phyloP scores from a whole-genome alignment of 2,888 invertebrate genomes.

The Euplexia lucipara region DNA sequence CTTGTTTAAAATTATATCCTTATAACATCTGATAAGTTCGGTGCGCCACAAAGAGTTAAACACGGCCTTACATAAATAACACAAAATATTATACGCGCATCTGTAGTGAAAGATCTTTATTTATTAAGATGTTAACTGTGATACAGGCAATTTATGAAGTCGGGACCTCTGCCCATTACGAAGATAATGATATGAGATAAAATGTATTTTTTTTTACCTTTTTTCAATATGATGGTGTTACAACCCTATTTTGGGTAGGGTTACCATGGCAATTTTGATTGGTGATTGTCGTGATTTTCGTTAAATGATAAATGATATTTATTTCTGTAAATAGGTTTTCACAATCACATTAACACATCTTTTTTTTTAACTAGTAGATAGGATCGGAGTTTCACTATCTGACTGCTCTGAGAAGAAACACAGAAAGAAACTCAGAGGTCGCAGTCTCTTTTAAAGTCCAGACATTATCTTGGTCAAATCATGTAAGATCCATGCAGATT shows the following conservation, averaged over 20 bases:
- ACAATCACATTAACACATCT: no score
- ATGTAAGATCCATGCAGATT: no score
- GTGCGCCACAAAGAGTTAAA: constrained; percentile 76
- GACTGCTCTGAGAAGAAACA: no score
- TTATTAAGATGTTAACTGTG: constrained; percentile 85
- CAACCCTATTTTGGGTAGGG: constrained; percentile 58
- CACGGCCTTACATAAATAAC: constrained; percentile 80
- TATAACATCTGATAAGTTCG: constrained; percentile 82
- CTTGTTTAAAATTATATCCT: constrained; percentile 81
- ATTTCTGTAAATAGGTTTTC: no score
- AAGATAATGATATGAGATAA: constrained; percentile 81
- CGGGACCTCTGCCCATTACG: constrained; percentile 74
- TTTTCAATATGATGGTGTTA: constrained; percentile 61
- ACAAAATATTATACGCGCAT: constrained; percentile 81
- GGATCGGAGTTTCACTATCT: no score
- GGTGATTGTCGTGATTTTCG: no score
- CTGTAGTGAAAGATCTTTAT: constrained; percentile 83
- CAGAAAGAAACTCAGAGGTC: no score
- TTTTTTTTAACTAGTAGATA: no score
- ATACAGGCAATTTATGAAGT: constrained; percentile 83
- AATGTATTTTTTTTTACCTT: constrained; percentile 63
- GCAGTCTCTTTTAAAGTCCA: no score
- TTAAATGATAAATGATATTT: no score
- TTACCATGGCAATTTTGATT: constrained; percentile 52
- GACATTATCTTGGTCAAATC: no score